Conservation (phyloP, 2,888 invertebrate species). For the Branchellion lobata region DNA sequence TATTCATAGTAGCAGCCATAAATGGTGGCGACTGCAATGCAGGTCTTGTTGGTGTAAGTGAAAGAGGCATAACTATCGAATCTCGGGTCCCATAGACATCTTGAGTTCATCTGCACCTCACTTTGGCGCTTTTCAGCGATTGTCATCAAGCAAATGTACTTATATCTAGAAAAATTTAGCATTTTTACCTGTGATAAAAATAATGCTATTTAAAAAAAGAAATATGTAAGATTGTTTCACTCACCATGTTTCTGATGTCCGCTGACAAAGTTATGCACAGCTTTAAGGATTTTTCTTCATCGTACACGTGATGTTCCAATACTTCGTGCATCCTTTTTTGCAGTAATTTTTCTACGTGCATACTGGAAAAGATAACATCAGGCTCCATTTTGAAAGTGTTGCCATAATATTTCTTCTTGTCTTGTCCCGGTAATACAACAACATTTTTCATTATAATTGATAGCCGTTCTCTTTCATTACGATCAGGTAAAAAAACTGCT, state of each 20-base stretch:
- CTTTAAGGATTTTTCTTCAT: conserved; percentile 13
- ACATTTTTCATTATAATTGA: conserved; percentile 30
- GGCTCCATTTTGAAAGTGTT: conserved; percentile 37
- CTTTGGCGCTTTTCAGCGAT: conserved; percentile 52
- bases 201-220: not conserved
- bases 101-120: conserved; percentile 50
- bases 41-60: conserved; percentile 37
- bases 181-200: conserved; percentile 49
- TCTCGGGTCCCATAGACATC: conserved; percentile 52
- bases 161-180: conserved; percentile 51
- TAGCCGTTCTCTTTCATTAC: not conserved
- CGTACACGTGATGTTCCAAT: conserved; percentile 22
- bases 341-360: conserved; percentile 34
- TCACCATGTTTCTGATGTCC: conserved; percentile 28
- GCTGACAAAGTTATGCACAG: conserved; percentile 12
- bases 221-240: not conserved
- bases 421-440: conserved; percentile 19
- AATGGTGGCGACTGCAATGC: conserved; percentile 39
- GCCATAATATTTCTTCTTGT: conserved; percentile 29
- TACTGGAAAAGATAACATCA: not conserved
- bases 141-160: conserved; percentile 51
- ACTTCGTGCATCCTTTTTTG: not conserved
- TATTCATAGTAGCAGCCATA: conserved; percentile 46
- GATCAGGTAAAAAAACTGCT: not conserved
- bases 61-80: conserved; percentile 49